Evolutionary conservation across 2,888 invertebrate genomes (phyloP), one percentile per base, ranked within the genome.

Genomic region (Nomada goodeniana): DNA sequence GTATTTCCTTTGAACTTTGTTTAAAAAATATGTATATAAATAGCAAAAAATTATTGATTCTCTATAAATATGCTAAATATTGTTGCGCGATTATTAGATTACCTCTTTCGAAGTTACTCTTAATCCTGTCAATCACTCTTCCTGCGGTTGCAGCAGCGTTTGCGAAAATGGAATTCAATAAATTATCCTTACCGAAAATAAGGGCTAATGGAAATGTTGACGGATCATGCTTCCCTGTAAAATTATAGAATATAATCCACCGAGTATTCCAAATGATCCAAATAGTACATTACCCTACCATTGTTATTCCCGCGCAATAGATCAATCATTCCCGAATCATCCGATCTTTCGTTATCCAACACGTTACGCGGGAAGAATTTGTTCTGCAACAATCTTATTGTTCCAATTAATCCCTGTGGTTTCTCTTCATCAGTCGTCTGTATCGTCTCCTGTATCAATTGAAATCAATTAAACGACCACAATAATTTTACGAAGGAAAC

Each of bases 301-400:
- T 50, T 18, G 26, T 18, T 5, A 9, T 0, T 4, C 18, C 47
- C 3, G 1, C 10, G 7, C 2, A 1, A 15, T 23, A 18, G 0
- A 3, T 47, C 18, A 26, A 23, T 9, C 18, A 23, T 2, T 3
- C 0, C 47, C 15, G 10, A 3, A 15, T 50, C 5, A 0, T 4
- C 5, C 2, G 47, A 10, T 4, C 2, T 23, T 4, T 0, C 10
- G 3, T 11, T 3, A 10, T 15, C 44, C 20, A 47, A 0, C 2
- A 20, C 13, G 7, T 9, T 1, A 9, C 7, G 4, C 7, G 23
- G 63, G 13, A 1, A 3, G 7, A 63, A 15, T 63, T 44, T 63
- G 23, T 18, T 15, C 18, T 10, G 7, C 63, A 20, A 15, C 13
- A 18, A 23, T 11, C 2, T 13, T 26, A 65, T 13, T 26, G 47